Evolutionary conservation across 1,140 invertebrate genomes (phyloP).

Genomic region (Rhynchophorus ferrugineus): DNA sequence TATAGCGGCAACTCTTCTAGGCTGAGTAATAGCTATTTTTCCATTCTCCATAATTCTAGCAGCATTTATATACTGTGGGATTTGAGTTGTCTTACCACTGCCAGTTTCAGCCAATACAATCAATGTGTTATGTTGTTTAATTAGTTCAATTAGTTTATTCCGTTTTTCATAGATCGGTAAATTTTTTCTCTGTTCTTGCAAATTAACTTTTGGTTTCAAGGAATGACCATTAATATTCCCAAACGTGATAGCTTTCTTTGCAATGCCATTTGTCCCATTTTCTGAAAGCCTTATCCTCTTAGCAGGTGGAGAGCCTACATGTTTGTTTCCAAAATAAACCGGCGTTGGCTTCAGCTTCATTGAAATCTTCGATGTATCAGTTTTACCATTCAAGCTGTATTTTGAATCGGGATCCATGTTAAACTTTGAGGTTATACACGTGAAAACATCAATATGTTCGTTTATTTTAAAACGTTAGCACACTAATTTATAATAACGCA

Average conservation of each 20-base stretch:
- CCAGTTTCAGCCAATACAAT: conserved; percentile 86
- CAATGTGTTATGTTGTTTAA: conserved; percentile 50
- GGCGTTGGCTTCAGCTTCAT: conserved; percentile 32
- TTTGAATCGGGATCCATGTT: conserved; percentile 23
- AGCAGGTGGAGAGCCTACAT: conserved; percentile 18
- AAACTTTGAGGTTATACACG: conserved; percentile 7
- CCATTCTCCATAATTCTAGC: conserved; percentile 48
- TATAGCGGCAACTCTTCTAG: conserved; percentile 86
- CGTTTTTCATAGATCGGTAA: conserved; percentile 46
- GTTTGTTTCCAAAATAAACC: conserved; percentile 30
- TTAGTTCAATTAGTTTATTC: conserved; percentile 50
- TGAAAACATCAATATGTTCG: too few relatives aligned
- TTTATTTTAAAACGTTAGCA: too few relatives aligned
- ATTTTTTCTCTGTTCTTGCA: conserved; percentile 46
- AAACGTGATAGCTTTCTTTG: conserved; percentile 13
- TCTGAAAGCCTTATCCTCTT: conserved; percentile 10
- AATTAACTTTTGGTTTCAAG: conserved; percentile 28
- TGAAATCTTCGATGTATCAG: conserved; percentile 25
- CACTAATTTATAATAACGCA: too few relatives aligned
- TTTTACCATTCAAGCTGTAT: conserved; percentile 26
- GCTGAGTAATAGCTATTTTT: conserved; percentile 77
- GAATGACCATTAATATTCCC: conserved; percentile 23
- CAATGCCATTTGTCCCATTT: conserved; percentile 16
- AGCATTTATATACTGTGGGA: conserved; percentile 70
- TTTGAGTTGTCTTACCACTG: conserved; percentile 86